Evolutionary conservation across 2,113 vertebrate species (phyloP).

Genomic region (Triplophysa siluroides): DNA sequence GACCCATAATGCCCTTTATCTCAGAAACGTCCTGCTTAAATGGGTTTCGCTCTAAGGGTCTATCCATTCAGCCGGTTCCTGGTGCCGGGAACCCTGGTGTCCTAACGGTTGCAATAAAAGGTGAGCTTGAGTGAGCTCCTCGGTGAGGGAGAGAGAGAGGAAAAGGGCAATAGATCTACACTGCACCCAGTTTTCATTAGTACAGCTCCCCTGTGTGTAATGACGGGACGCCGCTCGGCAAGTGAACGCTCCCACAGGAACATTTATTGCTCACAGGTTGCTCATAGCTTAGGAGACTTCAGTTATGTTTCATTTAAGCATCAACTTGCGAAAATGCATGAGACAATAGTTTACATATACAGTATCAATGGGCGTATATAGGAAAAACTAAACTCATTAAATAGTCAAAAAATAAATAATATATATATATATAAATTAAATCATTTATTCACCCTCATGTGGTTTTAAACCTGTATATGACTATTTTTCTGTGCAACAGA

Average conservation of each 20-base stretch:
- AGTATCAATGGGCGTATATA: too few relatives aligned
- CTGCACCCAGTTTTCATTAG: conserved; percentile 68
- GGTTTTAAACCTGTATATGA: too few relatives aligned
- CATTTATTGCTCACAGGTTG: too few relatives aligned
- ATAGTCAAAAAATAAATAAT: too few relatives aligned
- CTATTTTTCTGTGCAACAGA: too few relatives aligned
- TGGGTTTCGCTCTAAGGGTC: conserved; percentile 64
- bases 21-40: conserved; percentile 59
- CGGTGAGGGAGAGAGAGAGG: conserved; percentile 62
- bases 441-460: too few relatives aligned
- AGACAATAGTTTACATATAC: too few relatives aligned
- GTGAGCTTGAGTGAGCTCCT: conserved; percentile 65
- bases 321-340: too few relatives aligned
- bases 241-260: conserved; percentile 59
- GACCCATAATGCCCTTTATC: conserved; percentile 11
- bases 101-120: conserved; percentile 68
- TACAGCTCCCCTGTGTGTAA: conserved; percentile 62
- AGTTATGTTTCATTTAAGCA: too few relatives aligned
- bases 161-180: conserved; percentile 61
- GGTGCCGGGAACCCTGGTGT: conserved; percentile 58
- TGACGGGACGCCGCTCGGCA: conserved; percentile 49
- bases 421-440: too few relatives aligned
- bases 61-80: conserved; percentile 41
- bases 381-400: too few relatives aligned
- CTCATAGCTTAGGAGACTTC: too few relatives aligned